Evolutionary conservation across 2,797 vertebrate genomes (phyloP), one percentile per base, ranked within the genome.

Genomic region (Spondyliosoma cantharus): DNA sequence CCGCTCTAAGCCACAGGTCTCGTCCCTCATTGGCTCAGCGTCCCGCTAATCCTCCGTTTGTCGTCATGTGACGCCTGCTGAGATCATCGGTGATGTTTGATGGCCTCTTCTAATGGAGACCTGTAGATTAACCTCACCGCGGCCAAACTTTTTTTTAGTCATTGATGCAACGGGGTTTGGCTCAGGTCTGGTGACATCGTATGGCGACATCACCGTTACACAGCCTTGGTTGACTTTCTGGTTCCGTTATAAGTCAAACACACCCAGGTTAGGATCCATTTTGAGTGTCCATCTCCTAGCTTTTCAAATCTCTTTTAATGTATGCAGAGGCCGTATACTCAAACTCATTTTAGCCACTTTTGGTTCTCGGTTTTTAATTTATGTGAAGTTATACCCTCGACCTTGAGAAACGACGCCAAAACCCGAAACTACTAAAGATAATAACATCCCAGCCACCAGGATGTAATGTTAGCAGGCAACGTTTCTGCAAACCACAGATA

Each of bases 101-200:
- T 7, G 27, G 45, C 42, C 70, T 75, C 49, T 32, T 71, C 67
- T 67, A 50, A 81, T 17, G n/a, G 59, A 22, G 52, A 73, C 67
- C 20, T 74, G 63, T 16, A 1, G 68, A 70, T 61, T 82, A 82
- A 58, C 57, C 25, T 78, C 68, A 53, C 43, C 48, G 75, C 13
- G 0, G 20, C 2, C 27, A 0, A 17, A n/a, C 48, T 65, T 68
- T 78, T 48, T 73, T 71, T 82, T 50, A 73, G 81, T 27, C 22
- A 46, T 32, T 19, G 76, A 78, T 80, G 67, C 56, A 25, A 16
- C 65, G 46, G 74, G 80, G 74, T 81, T 71, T 9, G 65, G 25
- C 57, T 78, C 45, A 20, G 50, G 56, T 5, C 53, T 3, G 46
- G 15, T 76, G 78, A 76, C 63, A 22, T 72, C 52, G 73, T 25